Conservation (phyloP, 2,113 vertebrate genomes). For the Ariopsis seemanni region DNA sequence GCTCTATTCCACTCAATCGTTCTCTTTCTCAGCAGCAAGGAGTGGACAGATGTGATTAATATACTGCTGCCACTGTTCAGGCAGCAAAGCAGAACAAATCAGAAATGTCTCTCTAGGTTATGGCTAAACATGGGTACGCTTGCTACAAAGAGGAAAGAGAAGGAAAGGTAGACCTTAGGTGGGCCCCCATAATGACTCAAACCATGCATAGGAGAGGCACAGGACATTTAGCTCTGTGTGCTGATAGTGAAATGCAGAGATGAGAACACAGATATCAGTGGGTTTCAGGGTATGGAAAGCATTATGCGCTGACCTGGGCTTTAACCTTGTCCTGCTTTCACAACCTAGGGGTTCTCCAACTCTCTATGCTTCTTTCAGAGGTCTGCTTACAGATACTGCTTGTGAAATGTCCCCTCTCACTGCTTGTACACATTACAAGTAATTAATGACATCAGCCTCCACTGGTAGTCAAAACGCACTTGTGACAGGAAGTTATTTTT, state of each 20-base stretch:
- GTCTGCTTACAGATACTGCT: slow-evolving; percentile 7
- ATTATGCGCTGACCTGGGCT: slow-evolving; percentile 44
- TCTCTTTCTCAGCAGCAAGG: background rate
- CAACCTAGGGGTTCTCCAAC: background rate
- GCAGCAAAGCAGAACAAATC: slow-evolving; percentile 30
- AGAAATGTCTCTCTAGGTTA: slow-evolving; percentile 14
- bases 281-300: slow-evolving; percentile 39
- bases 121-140: slow-evolving; percentile 17
- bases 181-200: slow-evolving; percentile 20
- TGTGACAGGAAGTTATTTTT: slow-evolving; percentile 35
- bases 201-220: background rate
- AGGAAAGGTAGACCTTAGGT: slow-evolving; percentile 3
- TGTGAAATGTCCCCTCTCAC: background rate
- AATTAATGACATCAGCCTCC: slow-evolving; percentile 1
- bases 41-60: slow-evolving; percentile 29
- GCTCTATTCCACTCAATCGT: slow-evolving; percentile 11
- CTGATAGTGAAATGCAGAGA: slow-evolving; percentile 25
- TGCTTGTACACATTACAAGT: slow-evolving; percentile 21
- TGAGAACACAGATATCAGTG: slow-evolving; percentile 18
- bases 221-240: slow-evolving; percentile 26
- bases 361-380: background rate
- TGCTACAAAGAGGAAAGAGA: slow-evolving; percentile 30
- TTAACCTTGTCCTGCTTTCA: slow-evolving; percentile 25
- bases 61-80: slow-evolving; percentile 8
- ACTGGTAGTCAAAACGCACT: background rate